These are phyloP conservation scores for Macrotus californicus DNA, from an alignment of 2,113 vertebrate species.

Conservation along the genomic window DNA sequence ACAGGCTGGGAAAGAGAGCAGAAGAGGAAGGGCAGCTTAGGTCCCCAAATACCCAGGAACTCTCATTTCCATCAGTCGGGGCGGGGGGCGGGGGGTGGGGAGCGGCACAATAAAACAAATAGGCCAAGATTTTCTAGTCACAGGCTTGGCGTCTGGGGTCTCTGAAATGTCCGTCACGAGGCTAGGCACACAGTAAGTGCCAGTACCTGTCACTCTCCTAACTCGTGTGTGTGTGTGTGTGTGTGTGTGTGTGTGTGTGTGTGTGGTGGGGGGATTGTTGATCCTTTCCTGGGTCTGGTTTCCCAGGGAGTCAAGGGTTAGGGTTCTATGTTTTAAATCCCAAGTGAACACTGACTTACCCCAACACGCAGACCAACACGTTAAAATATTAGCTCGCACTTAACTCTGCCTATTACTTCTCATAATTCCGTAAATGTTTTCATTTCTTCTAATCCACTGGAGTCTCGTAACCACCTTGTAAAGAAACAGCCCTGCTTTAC, in stretches of 20 bases:
- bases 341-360: not conserved
- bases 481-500: not conserved
- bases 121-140: not conserved
- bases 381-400: not conserved
- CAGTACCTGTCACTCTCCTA: not conserved
- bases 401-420: not conserved
- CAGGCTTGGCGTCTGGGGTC: not conserved
- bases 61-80: not conserved
- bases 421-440: not conserved
- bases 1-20: not conserved
- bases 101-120: not conserved
- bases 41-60: not conserved
- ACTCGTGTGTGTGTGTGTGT: not conserved
- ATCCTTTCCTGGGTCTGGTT: not conserved
- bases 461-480: not conserved
- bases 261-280: no score
- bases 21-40: not conserved
- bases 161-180: not conserved
- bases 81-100: no score
- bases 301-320: not conserved
- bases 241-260: no score
- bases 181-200: not conserved
- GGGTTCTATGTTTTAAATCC: not conserved
- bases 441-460: not conserved
- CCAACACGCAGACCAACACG: accelerated